Conservation (phyloP, 2,113 vertebrate genomes). For the Turdus rufiventris region DNA sequence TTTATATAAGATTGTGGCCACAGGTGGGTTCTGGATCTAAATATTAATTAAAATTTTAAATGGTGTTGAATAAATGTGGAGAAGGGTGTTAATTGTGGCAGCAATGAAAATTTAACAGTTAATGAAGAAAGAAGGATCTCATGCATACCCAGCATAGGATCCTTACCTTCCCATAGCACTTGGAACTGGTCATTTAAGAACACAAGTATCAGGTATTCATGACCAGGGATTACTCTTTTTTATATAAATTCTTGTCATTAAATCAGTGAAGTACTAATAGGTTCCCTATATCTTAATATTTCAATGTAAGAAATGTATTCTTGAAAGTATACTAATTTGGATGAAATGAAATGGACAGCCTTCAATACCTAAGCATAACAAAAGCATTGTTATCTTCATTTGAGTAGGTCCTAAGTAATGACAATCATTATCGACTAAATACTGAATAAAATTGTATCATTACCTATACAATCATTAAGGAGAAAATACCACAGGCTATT, state of each 20-base stretch:
- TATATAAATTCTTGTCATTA: background rate
- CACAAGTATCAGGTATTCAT: background rate
- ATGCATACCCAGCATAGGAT: accelerated
- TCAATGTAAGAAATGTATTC: background rate
- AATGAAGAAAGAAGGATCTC: background rate
- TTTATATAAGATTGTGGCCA: background rate
- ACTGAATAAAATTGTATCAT: background rate
- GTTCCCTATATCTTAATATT: background rate
- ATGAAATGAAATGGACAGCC: background rate
- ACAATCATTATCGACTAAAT: background rate
- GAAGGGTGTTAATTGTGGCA: background rate
- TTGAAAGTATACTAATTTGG: background rate
- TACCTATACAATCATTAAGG: background rate
- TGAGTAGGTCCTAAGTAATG: background rate
- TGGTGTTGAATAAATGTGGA: background rate
- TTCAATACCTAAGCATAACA: background rate
- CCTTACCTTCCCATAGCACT: background rate
- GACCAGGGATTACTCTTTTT: background rate
- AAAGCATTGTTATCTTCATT: background rate
- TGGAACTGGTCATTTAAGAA: background rate
- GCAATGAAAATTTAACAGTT: background rate
- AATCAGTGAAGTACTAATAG: background rate
- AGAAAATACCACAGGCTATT: background rate
- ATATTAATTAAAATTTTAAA: background rate
- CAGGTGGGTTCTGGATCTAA: background rate